Evolutionary conservation across 2,797 vertebrate genomes (phyloP).

Genomic region (Sebastes wilsoni): DNA sequence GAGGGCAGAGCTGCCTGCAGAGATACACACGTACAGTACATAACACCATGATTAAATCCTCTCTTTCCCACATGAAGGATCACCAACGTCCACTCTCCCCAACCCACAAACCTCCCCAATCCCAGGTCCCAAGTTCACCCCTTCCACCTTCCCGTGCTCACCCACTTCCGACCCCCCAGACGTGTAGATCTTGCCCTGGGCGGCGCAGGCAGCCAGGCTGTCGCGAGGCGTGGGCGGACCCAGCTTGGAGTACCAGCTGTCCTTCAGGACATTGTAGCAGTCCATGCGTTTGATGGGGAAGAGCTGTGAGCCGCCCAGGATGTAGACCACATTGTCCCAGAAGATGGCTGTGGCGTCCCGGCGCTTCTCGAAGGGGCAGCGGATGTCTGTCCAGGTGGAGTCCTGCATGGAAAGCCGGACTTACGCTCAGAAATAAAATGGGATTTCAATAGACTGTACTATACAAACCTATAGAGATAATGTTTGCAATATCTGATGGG

Average conservation of each 20-base stretch:
- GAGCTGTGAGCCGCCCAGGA: slow-evolving; percentile 97
- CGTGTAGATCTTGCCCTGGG: slow-evolving; percentile 97
- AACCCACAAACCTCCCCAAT: neutral
- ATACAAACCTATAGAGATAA: neutral
- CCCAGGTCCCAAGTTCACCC: neutral
- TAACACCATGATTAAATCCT: neutral
- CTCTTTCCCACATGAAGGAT: neutral
- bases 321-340: slow-evolving; percentile 99
- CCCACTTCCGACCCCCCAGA: slow-evolving; percentile 98
- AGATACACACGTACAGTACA: slow-evolving; percentile 11
- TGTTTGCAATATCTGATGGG: neutral
- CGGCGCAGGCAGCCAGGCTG: slow-evolving; percentile 95
- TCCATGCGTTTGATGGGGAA: slow-evolving; percentile 99
- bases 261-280: slow-evolving; percentile 98
- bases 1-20: slow-evolving; percentile 92
- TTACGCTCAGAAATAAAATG: neutral
- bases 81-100: neutral
- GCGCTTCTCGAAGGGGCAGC: slow-evolving; percentile 98
- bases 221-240: slow-evolving; percentile 96
- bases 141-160: slow-evolving; percentile 76
- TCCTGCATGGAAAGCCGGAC: slow-evolving; percentile 81
- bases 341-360: slow-evolving; percentile 95
- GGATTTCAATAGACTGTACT: neutral
- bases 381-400: slow-evolving; percentile 97
- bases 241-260: slow-evolving; percentile 99